Evolutionary conservation across 2,113 vertebrate genomes (phyloP).

Genomic region (human): DNA sequence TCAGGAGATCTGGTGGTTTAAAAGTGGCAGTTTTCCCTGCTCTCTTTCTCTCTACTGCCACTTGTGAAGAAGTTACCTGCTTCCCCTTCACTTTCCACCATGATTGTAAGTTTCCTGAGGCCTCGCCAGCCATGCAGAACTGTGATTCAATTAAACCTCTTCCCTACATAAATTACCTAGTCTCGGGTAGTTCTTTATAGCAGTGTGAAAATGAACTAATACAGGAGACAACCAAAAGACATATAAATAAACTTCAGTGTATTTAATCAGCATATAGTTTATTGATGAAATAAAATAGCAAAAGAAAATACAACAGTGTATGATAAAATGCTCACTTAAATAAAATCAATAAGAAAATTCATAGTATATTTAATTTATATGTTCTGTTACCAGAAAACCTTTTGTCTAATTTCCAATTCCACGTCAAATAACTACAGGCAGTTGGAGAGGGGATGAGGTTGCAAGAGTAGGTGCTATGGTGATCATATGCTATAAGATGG

Average conservation of each 20-base stretch:
- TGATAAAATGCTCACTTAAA: background rate
- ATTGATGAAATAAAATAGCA: background rate
- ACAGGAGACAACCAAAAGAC: background rate
- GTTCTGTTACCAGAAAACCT: background rate
- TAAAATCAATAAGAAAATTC: constrained; percentile 29
- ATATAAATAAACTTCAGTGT: background rate
- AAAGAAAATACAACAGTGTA: background rate
- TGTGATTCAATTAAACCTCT: no score
- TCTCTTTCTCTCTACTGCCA: no score
- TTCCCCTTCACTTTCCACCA: no score
- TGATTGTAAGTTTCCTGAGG: no score
- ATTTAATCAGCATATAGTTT: background rate
- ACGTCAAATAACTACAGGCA: background rate
- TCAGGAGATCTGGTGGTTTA: no score
- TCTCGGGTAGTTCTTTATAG: no score
- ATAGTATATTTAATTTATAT: background rate
- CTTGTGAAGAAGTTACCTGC: no score
- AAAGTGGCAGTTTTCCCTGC: no score
- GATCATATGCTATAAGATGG: background rate
- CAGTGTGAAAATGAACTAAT: no score
- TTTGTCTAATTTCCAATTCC: background rate
- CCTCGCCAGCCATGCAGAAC: no score
- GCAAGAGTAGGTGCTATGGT: background rate
- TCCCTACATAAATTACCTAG: no score
- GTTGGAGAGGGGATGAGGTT: fast-evolving